Base-by-base conservation (phyloP, 2,888 invertebrate genomes). In the Archaeoteleia sp. region DNA sequence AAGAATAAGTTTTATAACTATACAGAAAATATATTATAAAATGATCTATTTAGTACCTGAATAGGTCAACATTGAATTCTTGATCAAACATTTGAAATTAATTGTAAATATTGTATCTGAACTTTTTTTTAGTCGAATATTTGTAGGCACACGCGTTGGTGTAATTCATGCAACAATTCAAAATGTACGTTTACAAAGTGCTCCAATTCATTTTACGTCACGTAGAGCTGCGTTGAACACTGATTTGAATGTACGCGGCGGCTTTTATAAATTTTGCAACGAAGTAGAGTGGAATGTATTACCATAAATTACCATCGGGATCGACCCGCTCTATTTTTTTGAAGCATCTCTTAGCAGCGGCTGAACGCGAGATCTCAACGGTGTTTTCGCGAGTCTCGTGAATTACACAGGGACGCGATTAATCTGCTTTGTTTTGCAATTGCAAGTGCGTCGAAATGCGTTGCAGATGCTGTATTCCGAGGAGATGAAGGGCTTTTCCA, bases 401-500 rank as follows among this genome's bases (percentile, higher is more conserved):
- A 30, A 30, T 30, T 30, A 10, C 30, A 5, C 5, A 20, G 3
- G 20, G 5, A 30, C 10, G 10, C 30, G 10, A 6, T 8, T 3
- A 20, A 5, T 4, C 3, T 5, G 20, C 20, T 2, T n/a, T 5
- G 20, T 20, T 20, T 20, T 20, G 20, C 20, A 20, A 20, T 20
- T 20, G 20, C 20, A 5, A 20, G 20, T 20, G 20, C 2, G 5
- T 20, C 20, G 20, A 20, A 20, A 20, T 20, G 5, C 20, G 20
- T 20, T 20, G 20, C 90, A 93, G 85, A 89, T 92, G 60, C 86
- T 95, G 46, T 93, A 93, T 86, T 91, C 91, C 1, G 93, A 94
- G 83, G 92, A 93, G 86, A 90, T 94, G 39, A 86, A 88, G n/a
- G 91, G 91, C 20, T 87, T 93, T 84, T 91, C 93, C 13, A 90